These are phyloP conservation scores for Cettia cetti DNA, from an alignment of 2,113 vertebrate species.

Conservation along the genomic window DNA sequence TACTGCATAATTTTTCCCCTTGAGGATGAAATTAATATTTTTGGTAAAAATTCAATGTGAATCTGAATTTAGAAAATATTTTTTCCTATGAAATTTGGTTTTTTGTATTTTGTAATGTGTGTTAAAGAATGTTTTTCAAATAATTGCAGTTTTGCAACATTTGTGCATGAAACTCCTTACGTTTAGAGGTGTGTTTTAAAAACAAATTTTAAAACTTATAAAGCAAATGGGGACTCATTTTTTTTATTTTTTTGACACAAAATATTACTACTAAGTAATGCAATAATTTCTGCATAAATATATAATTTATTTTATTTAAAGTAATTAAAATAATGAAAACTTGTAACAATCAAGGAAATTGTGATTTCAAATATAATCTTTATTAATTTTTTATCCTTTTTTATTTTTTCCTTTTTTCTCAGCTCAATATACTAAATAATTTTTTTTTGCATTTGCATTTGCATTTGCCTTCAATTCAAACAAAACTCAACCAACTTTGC, in stretches of 20 bases:
- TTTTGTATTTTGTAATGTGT: background rate
- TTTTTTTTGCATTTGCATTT: background rate
- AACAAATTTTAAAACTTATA: background rate
- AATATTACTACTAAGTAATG: background rate
- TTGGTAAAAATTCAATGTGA: background rate
- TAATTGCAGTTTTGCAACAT: background rate
- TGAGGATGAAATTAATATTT: background rate
- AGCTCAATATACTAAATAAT: background rate
- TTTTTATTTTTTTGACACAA: background rate
- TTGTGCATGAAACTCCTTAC: background rate
- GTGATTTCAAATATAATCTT: background rate
- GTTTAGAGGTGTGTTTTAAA: background rate
- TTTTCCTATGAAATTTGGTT: background rate
- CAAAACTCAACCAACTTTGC: background rate
- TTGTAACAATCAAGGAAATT: background rate
- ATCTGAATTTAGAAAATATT: background rate
- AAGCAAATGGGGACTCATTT: rapidly evolving
- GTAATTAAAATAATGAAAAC: background rate
- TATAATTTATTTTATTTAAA: background rate
- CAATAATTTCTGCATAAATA: background rate
- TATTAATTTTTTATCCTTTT: background rate
- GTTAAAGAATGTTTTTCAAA: background rate
- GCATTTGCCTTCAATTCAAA: background rate
- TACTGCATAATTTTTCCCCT: background rate
- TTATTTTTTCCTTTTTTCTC: rapidly evolving